Evolutionary conservation across 37 sponge, comb jelly and placozoan genomes (phyloP).

Genomic region (Theonella swinhoei): DNA sequence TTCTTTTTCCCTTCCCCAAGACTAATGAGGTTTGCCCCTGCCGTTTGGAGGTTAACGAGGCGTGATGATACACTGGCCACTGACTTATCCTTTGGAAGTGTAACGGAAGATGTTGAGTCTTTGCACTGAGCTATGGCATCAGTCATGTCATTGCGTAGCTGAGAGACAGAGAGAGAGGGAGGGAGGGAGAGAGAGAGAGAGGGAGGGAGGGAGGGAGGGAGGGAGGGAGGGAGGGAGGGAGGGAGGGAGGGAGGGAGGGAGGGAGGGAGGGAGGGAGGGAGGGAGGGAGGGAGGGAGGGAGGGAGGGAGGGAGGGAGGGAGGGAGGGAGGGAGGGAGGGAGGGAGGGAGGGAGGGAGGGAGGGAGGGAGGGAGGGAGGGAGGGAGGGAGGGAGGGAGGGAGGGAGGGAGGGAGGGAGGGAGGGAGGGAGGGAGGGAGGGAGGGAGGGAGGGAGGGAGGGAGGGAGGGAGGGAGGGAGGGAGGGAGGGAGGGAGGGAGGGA

Average conservation of each 20-base stretch:
- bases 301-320: constrained; percentile 25
- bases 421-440: background rate
- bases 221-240: background rate
- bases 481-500: constrained; percentile 7
- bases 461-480: background rate
- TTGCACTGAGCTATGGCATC: constrained; percentile 18
- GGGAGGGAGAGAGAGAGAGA: constrained; percentile 29
- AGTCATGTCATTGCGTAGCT: constrained; percentile 36
- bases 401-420: constrained; percentile 22
- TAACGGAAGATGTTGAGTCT: background rate
- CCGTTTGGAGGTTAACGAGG: constrained; percentile 22
- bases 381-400: constrained; percentile 1
- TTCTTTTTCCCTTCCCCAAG: background rate
- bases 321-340: background rate
- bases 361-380: constrained; percentile 15
- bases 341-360: constrained; percentile 27
- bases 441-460: background rate
- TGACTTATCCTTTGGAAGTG: constrained; percentile 11
- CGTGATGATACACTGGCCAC: constrained; percentile 32
- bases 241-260: constrained; percentile 1
- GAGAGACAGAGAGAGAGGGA: background rate
- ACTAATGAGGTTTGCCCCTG: background rate
- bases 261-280: constrained; percentile 9
- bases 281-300: constrained; percentile 21
- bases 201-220: background rate